Evolutionary conservation across 2,888 invertebrate species (phyloP).

Genomic region (Vanessa cardui): DNA sequence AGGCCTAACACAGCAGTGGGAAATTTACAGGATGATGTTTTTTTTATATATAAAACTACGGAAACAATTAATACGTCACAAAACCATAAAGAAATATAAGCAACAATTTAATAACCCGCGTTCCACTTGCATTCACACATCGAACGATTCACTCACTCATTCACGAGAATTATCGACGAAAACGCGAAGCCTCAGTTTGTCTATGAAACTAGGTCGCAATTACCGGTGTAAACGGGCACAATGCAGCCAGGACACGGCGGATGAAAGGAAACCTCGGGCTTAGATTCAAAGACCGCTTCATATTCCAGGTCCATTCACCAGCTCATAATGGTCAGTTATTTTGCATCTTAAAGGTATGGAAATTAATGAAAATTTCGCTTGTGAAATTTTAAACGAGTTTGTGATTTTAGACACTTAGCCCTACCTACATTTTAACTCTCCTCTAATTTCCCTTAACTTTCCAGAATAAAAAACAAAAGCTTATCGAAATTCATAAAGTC

Average conservation of each 20-base stretch:
- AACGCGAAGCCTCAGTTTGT: slow-evolving; percentile 20
- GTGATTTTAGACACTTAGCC: too few species aligned
- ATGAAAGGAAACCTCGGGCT: slow-evolving; percentile 27
- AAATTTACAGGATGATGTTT: too few species aligned
- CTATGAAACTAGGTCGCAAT: slow-evolving; percentile 38
- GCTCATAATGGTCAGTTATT: slow-evolving; percentile 10
- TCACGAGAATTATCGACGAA: slow-evolving; percentile 25
- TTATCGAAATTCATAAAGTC: too few species aligned
- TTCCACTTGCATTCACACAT: slow-evolving; percentile 15
- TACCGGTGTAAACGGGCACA: slow-evolving; percentile 33
- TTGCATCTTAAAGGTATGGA: slow-evolving; percentile 5
- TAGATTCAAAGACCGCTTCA: slow-evolving; percentile 23
- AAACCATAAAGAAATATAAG: too few species aligned
- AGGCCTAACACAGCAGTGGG: too few species aligned
- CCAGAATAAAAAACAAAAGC: too few species aligned
- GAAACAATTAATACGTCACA: too few species aligned
- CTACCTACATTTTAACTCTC: too few species aligned
- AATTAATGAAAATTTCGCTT: not conserved
- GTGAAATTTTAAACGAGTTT: not conserved
- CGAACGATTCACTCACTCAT: slow-evolving; percentile 2
- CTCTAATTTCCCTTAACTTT: too few species aligned
- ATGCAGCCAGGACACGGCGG: slow-evolving; percentile 30
- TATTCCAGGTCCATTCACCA: slow-evolving; percentile 9
- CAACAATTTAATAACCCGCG: not conserved
- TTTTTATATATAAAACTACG: too few species aligned